Conservation (phyloP, 2,888 invertebrate genomes). For the Caradrina clavipalpis region DNA sequence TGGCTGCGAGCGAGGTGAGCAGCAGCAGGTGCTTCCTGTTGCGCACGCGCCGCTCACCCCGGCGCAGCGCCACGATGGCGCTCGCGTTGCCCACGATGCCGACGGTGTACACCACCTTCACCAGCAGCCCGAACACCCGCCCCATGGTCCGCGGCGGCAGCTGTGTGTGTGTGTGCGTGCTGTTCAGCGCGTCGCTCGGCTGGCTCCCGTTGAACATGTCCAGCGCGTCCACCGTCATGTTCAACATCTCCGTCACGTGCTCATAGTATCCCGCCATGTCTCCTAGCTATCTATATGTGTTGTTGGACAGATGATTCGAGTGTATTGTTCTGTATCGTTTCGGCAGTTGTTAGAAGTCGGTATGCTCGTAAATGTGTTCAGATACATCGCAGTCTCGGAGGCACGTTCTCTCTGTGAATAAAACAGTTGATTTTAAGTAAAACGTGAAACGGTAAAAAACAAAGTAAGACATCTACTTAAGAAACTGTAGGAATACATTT, state of each 20-base stretch:
- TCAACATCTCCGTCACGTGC: constrained; percentile 28
- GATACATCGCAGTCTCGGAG: constrained; percentile 32
- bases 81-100: constrained; percentile 94
- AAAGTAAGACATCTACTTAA: too few relatives aligned
- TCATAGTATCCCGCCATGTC: background rate
- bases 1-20: constrained; percentile 94
- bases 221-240: constrained; percentile 24
- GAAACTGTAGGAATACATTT: too few relatives aligned
- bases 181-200: constrained; percentile 11
- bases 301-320: background rate
- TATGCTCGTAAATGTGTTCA: constrained; percentile 12
- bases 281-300: constrained; percentile 5
- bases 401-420: constrained; percentile 32
- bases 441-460: too few relatives aligned
- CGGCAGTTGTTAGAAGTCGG: constrained; percentile 26
- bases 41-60: constrained; percentile 93
- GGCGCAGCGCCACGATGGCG: constrained; percentile 94
- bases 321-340: constrained; percentile 29
- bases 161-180: background rate
- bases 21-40: constrained; percentile 96
- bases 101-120: constrained; percentile 91
- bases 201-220: background rate
- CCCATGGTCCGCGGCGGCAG: constrained; percentile 21
- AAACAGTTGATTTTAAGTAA: background rate
- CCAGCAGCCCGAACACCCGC: constrained; percentile 71